Percentiles rank a stretch among this genome's conserved stretches.
Conservation (phyloP, 2,888 invertebrate species). For the Orchesella flavescens region DNA sequence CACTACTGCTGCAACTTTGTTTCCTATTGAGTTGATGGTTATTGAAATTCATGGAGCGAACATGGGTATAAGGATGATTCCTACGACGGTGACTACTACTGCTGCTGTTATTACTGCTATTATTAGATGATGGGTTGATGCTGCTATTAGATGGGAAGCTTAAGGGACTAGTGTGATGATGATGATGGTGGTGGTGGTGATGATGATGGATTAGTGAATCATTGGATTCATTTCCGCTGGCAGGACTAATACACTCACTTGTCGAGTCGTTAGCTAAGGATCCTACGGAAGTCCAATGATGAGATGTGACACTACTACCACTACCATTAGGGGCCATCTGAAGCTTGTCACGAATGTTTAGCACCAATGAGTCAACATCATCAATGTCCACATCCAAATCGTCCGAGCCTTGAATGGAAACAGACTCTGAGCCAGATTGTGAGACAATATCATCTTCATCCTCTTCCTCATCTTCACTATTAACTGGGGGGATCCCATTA, state of each 20-base stretch:
- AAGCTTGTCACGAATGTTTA: constrained; percentile 70
- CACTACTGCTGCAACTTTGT: constrained; percentile 14
- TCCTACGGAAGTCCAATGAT: constrained; percentile 35
- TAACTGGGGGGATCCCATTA: constrained; percentile 66
- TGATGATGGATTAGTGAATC: constrained; percentile 52
- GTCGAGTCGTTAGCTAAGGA: constrained; percentile 23
- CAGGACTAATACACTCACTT: constrained; percentile 32
- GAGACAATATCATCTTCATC: constrained; percentile 64
- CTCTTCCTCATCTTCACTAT: constrained; percentile 68
- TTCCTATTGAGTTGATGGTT: constrained; percentile 38
- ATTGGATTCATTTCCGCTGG: constrained; percentile 40
- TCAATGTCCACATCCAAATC: constrained; percentile 69
- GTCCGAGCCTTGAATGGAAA: constrained; percentile 65
- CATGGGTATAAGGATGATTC: constrained; percentile 64
- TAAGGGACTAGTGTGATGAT: constrained; percentile 54
- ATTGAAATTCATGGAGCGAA: constrained; percentile 48
- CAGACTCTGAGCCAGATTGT: constrained; percentile 65
- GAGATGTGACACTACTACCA: constrained; percentile 20
- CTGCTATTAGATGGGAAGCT: constrained; percentile 47
- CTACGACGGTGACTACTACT: constrained; percentile 42
- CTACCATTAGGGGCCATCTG: constrained; percentile 65
- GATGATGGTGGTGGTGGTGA: constrained; percentile 16
- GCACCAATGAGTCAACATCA: constrained; percentile 70
- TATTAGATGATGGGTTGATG: constrained; percentile 32
- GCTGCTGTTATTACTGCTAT: constrained; percentile 18